Evolutionary conservation across 2,888 invertebrate genomes (phyloP), one percentile per base, ranked within the genome.

Genomic region (Drosophila diplacantha): DNA sequence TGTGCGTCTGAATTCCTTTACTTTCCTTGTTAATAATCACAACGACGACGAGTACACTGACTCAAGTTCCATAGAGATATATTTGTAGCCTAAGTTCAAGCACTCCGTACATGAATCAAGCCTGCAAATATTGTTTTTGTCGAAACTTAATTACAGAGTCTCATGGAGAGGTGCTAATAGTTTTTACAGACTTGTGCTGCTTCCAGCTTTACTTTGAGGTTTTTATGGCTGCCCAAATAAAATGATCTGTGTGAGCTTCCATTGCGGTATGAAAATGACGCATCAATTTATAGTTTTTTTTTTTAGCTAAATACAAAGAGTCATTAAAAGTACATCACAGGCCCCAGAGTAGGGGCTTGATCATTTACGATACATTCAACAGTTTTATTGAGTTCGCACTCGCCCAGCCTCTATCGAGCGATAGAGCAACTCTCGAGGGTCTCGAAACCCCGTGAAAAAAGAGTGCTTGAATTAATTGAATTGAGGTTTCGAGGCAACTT

Each of bases 181-280:
- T 37, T 58, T 58, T 18, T 29, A 9, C 20, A 59, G n/a, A 3
- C 46, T 9, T 46, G 63, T 31, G 24, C 41, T 61, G 20, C 14
- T 32, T 29, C 14, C n/a, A 32, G 16, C 22, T 18, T 14, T 41
- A 14, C 9, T 29, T 26, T 26, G 9, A 14, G 49, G 6, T 41
- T 61, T 59, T 29, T 24, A 38, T 26, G 62, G 37, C 29, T 29
- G 6, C 32, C 43, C n/a, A 16, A 61, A 12, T 39, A 9, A 34
- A 35, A 29, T 22, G 41, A 20, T 37, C 9, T 20, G 26, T 35
- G 31, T 22, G 47, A 39, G 41, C 22, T 41, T 34, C 29, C 44
- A 39, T 37, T 26, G 32, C n/a, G 34, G n/a, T 57, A 31, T 61
- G 46, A 7, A 57, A 62, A 75, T 81, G 75, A 78, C 71, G 52